A percentile compares a stretch with the other conserved stretches of the same genome.
These are phyloP conservation scores for Rapana venosa DNA, from an alignment of 2,888 invertebrate genomes.

Conservation along the genomic window DNA sequence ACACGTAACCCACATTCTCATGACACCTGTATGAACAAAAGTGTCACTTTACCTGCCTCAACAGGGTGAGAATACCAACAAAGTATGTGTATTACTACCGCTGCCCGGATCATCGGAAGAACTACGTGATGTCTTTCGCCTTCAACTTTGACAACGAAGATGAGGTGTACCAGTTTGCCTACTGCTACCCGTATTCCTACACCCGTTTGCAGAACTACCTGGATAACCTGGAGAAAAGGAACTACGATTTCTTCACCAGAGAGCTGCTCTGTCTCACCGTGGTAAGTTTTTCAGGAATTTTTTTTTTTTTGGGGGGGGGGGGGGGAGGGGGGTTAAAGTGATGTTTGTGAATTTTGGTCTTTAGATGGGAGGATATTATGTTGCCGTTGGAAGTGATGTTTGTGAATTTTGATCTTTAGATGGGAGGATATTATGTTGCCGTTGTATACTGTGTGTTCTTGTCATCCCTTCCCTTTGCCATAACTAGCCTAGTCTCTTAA, in stretches of 20 bases:
- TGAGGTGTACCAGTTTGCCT: constrained; percentile 95
- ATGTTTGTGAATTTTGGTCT: background rate
- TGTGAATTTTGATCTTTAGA: background rate
- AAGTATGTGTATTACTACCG: constrained; percentile 94
- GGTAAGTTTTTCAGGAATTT: constrained; percentile 61
- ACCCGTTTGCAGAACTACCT: constrained; percentile 92
- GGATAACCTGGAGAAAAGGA: constrained; percentile 84
- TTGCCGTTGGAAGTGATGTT: background rate
- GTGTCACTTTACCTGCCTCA: too few relatives aligned
- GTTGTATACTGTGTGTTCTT: too few relatives aligned
- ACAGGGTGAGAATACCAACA: constrained; percentile 80
- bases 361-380: background rate
- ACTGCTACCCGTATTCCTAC: constrained; percentile 97
- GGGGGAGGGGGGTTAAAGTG: too few relatives aligned
- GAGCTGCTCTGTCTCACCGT: constrained; percentile 81
- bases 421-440: too few relatives aligned
- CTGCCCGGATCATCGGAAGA: constrained; percentile 89
- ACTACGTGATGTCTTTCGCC: constrained; percentile 94
- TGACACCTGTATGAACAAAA: too few relatives aligned
- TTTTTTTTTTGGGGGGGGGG: too few relatives aligned
- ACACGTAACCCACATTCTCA: too few relatives aligned
- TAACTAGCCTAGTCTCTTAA: too few relatives aligned
- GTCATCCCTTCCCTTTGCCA: too few relatives aligned
- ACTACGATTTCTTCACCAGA: constrained; percentile 83
- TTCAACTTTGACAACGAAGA: constrained; percentile 97